Evolutionary conservation across 2,797 vertebrate species (phyloP), one percentile per base, ranked within the genome.

Genomic region (Tauraco hartlaubi): DNA sequence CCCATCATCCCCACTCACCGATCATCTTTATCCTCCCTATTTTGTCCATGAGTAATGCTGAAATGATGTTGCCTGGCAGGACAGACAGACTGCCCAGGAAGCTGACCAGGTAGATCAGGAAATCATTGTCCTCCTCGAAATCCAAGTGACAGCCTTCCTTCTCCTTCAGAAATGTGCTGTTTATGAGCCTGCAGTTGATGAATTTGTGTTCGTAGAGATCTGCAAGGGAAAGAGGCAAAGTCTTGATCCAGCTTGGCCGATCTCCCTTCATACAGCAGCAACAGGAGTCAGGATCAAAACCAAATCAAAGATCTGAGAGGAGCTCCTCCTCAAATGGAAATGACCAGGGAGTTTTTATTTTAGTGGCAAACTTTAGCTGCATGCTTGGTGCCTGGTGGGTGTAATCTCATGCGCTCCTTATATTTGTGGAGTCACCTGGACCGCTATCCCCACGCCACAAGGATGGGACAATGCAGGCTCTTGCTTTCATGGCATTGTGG

Each of bases 41-140:
- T 96, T 99, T 99, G 94, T 99, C 99, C 99, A 99, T 99, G 90
- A 99, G 99, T 77, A 99, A 87, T 0, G 99, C 99, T 14, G 99
- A 99, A 92, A 99, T 95, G 94, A 99, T 99, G 97, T 99, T 99
- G 71, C 99, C 99, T 0, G 99, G 99, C 91, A 99, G 95, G 90
- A 99, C 99, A 0, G 99, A 99, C 81, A 99, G 97, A 71, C 99
- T 99, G 61, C 99, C 99, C 81, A 99, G 98, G 96, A 99, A 99
- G 98, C 99, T 99, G 97, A 99, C 99, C 46, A 99, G 97, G 97
- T 99, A 99, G 96, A 99, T 99, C 54, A 99, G 97, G 21, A 99
- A 99, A 97, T 99, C 99, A 0, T 99, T 99, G 89, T 99, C 99
- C 89, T 99, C 99, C 94, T 99, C 98, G 6, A 99, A 99, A 98